Evolutionary conservation across 2,113 vertebrate species (phyloP).

Genomic region (Phalacrocorax carbo): DNA sequence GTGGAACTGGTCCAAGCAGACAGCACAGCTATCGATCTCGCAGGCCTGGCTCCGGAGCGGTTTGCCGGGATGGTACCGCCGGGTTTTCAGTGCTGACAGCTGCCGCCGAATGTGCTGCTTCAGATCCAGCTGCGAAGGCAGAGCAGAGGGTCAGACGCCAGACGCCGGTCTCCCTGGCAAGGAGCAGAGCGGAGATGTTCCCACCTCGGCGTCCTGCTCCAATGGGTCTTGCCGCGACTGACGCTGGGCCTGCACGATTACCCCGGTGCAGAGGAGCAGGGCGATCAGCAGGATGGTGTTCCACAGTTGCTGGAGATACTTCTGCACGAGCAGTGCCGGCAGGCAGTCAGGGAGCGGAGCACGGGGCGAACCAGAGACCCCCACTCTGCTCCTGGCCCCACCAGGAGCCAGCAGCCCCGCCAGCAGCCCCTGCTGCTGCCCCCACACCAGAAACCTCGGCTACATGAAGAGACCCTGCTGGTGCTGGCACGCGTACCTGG

Average conservation of each 20-base stretch:
- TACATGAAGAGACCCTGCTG: accelerated
- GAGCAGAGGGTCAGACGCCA: neutral
- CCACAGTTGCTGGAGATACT: conserved; percentile 95
- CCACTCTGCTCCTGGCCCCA: accelerated
- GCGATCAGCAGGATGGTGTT: conserved; percentile 90
- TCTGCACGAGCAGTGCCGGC: conserved; percentile 63
- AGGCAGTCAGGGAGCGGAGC: accelerated
- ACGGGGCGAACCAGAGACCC: accelerated
- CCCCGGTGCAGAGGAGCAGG: conserved; percentile 88
- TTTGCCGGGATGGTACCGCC: conserved; percentile 80
- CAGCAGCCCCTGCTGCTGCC: accelerated
- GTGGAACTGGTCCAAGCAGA: conserved; percentile 91
- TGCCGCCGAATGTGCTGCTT: conserved; percentile 83
- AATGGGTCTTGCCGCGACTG: conserved; percentile 78
- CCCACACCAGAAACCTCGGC: accelerated
- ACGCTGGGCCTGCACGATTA: conserved; percentile 90
- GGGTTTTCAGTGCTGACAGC: conserved; percentile 82
- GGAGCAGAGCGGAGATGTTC: accelerated
- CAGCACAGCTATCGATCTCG: conserved; percentile 85
- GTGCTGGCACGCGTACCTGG: conserved; percentile 69
- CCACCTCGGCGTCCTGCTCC: conserved; percentile 79
- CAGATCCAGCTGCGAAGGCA: conserved; percentile 75
- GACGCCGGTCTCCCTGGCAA: accelerated
- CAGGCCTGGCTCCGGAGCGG: conserved; percentile 31
- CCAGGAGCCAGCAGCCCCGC: too few relatives aligned